Conservation (phyloP, 2,797 vertebrate species). For the Geotrypetes seraphini region DNA sequence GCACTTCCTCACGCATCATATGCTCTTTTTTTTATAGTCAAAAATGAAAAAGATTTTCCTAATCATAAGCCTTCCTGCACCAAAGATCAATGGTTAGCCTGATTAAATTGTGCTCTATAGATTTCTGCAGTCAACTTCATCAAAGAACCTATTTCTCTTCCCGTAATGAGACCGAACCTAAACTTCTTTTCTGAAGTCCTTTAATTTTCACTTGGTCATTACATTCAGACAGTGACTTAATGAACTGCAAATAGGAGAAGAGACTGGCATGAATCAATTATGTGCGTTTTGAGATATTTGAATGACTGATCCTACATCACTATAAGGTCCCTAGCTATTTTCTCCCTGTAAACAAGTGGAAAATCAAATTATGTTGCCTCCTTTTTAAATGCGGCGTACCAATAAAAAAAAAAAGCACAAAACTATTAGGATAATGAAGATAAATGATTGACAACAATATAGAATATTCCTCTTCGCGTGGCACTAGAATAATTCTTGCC, state of each 20-base stretch:
- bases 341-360: slow-evolving; percentile 16
- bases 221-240: slow-evolving; percentile 79
- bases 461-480: slow-evolving; percentile 30
- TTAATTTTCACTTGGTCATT: slow-evolving; percentile 75
- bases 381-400: slow-evolving; percentile 28
- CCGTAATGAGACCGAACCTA: slow-evolving; percentile 71
- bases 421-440: slow-evolving; percentile 45
- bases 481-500: slow-evolving; percentile 17
- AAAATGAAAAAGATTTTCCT: slow-evolving; percentile 42
- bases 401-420: slow-evolving; percentile 42
- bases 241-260: slow-evolving; percentile 75
- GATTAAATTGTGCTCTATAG: slow-evolving; percentile 72
- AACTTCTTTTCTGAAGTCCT: slow-evolving; percentile 66
- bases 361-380: slow-evolving; percentile 46
- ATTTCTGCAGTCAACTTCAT: slow-evolving; percentile 63
- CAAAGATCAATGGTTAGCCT: slow-evolving; percentile 60
- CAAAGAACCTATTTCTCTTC: slow-evolving; percentile 61
- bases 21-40: slow-evolving; percentile 39
- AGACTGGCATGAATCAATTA: slow-evolving; percentile 78
- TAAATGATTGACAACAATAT: slow-evolving; percentile 32
- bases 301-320: slow-evolving; percentile 56
- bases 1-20: slow-evolving; percentile 35
- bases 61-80: slow-evolving; percentile 38
- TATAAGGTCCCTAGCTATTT: slow-evolving; percentile 44
- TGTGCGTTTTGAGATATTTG: slow-evolving; percentile 47